These are phyloP conservation scores for Nycteola revayana DNA, from an alignment of 2,888 invertebrate species.

Conservation along the genomic window DNA sequence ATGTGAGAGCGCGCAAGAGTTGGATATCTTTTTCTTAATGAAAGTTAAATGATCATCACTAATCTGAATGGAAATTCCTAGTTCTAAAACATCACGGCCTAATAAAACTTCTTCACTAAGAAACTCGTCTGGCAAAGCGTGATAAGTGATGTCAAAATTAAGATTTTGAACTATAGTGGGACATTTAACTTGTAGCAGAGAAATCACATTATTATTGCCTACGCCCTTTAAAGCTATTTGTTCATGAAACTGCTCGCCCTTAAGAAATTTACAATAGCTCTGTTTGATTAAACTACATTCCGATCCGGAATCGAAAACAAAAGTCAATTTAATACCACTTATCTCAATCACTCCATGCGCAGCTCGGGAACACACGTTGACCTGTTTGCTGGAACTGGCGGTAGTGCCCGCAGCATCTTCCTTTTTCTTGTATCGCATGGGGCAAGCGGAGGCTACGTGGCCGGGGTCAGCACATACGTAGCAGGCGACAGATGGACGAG, in stretches of 20 bases:
- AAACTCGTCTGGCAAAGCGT: not conserved
- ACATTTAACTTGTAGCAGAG: not conserved
- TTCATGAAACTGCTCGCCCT: conserved; percentile 6
- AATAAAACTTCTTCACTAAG: conserved; percentile 1
- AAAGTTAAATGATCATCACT: not conserved
- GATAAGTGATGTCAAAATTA: not conserved
- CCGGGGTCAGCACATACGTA: conserved; percentile 1
- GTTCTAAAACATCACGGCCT: conserved; percentile 1
- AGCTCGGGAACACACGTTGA: not conserved
- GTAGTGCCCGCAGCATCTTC: not conserved
- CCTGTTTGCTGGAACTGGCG: not conserved
- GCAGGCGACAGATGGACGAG: conserved; percentile 1
- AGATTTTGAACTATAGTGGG: not conserved
- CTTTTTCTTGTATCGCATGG: conserved; percentile 1
- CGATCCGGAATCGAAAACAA: conserved; percentile 6
- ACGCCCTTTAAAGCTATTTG: conserved; percentile 4
- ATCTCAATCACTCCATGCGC: conserved; percentile 2
- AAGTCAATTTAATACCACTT: conserved; percentile 3
- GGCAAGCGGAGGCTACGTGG: conserved; percentile 1
- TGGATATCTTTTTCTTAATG: not conserved
- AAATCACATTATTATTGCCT: conserved; percentile 1
- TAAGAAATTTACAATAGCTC: not conserved
- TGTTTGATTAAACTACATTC: conserved; percentile 4
- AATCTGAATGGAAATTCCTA: not conserved
- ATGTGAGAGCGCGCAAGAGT: no score